A percentile compares a stretch with the other conserved stretches of the same genome.
These are phyloP conservation scores for Thymelicus lineola DNA, from an alignment of 2,888 invertebrate species.

Conservation along the genomic window DNA sequence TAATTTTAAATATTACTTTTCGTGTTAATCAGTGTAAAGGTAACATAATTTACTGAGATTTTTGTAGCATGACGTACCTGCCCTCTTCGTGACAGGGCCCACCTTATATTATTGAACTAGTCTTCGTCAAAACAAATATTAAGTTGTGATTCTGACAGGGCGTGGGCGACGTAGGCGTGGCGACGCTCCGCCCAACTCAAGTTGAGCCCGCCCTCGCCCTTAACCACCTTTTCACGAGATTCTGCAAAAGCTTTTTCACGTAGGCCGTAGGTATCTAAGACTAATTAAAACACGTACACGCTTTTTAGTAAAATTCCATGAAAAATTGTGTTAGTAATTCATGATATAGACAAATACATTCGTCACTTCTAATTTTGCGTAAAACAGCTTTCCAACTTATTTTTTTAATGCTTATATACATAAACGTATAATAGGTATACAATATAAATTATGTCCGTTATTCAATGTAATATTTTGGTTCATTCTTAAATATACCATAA, in stretches of 20 bases:
- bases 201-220: conserved; percentile 79
- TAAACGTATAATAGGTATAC: no score
- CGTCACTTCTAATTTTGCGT: background rate
- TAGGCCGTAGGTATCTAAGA: conserved; percentile 49
- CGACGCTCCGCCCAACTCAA: conserved; percentile 78
- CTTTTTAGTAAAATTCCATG: background rate
- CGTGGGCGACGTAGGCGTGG: conserved; percentile 78
- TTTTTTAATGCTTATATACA: background rate
- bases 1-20: no score
- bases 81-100: conserved; percentile 7
- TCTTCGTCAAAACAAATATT: conserved; percentile 61
- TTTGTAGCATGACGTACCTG: background rate
- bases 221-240: conserved; percentile 76
- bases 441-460: no score
- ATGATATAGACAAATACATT: background rate
- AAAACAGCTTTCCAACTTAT: background rate
- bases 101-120: conserved; percentile 39
- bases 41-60: background rate
- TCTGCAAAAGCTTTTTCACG: conserved; percentile 64
- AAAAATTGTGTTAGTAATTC: background rate
- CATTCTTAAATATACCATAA: no score
- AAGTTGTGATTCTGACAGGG: conserved; percentile 73
- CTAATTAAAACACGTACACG: conserved; percentile 32
- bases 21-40: no score
- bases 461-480: no score